Percentiles rank a stretch among this genome's conserved stretches.
Evolutionary conservation across 2,113 vertebrate species (phyloP).

Genomic region (Rynchops niger): DNA sequence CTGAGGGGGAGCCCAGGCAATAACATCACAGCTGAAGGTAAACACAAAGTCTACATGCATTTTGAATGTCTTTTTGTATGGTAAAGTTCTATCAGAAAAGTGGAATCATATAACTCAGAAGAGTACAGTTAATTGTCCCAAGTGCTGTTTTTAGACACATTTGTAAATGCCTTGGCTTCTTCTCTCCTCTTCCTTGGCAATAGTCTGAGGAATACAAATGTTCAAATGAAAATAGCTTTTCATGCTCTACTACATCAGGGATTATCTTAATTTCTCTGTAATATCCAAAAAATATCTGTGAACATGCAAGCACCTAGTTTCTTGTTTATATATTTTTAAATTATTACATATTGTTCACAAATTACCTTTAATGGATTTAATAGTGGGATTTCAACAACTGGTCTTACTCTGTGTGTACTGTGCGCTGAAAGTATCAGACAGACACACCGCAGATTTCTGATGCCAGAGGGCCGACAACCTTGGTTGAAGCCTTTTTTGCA

Average conservation of each 20-base stretch:
- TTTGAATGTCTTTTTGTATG: neutral
- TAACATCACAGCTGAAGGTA: neutral
- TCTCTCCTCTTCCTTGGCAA: neutral
- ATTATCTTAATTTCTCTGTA: neutral
- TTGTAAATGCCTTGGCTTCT: neutral
- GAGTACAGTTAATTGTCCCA: neutral
- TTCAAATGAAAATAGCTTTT: neutral
- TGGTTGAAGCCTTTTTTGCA: neutral
- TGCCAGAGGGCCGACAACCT: neutral
- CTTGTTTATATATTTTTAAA: neutral
- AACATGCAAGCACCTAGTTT: neutral
- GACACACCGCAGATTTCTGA: neutral
- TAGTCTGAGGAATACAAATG: neutral
- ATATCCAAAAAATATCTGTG: neutral
- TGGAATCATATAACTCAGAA: neutral
- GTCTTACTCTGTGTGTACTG: neutral
- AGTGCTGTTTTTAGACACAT: neutral
- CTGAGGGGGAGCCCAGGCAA: neutral
- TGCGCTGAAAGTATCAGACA: neutral
- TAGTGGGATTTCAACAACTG: neutral
- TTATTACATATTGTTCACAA: neutral
- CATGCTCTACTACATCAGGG: neutral
- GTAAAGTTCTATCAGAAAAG: neutral
- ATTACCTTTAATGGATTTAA: neutral
- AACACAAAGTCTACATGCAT: neutral